Conservation (phyloP, 1,140 invertebrate genomes). For the Cecropterus lyciades region DNA sequence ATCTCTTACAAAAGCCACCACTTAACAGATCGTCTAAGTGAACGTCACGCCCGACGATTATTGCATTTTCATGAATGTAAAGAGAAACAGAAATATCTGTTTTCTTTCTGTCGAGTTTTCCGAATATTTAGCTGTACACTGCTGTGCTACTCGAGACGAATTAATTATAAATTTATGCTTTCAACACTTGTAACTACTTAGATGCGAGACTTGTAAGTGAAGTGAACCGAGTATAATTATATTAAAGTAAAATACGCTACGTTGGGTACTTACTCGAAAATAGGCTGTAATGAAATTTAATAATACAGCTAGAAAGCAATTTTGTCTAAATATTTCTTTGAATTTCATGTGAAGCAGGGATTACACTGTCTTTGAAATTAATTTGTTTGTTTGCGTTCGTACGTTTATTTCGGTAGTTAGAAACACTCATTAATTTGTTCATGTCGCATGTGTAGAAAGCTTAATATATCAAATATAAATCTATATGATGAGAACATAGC, state of each 20-base stretch:
- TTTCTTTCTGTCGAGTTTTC: background rate
- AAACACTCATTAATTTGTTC: too few relatives aligned
- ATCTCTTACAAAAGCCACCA: too few relatives aligned
- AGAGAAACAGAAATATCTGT: background rate
- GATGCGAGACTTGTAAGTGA: slow-evolving; percentile 43
- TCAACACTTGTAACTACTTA: slow-evolving; percentile 31
- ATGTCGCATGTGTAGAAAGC: too few relatives aligned
- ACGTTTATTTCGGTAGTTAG: too few relatives aligned
- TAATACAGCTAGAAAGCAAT: slow-evolving; percentile 42
- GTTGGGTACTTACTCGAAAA: slow-evolving; percentile 50
- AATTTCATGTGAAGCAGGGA: slow-evolving; percentile 25
- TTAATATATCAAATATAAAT: too few relatives aligned
- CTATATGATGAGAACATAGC: too few relatives aligned
- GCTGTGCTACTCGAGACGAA: background rate
- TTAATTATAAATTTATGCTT: slow-evolving; percentile 29
- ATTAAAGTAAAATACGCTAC: slow-evolving; percentile 55
- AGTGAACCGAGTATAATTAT: slow-evolving; percentile 55
- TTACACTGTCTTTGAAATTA: slow-evolving; percentile 12
- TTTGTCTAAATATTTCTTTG: slow-evolving; percentile 34
- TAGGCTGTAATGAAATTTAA: slow-evolving; percentile 48
- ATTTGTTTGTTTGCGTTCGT: background rate
- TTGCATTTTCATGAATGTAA: background rate
- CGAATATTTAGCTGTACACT: background rate
- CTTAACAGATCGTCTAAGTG: too few relatives aligned
- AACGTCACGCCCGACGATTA: background rate